These are phyloP conservation scores for Forbesichthys papilliferus DNA, from an alignment of 2,113 vertebrate species.

Conservation along the genomic window DNA sequence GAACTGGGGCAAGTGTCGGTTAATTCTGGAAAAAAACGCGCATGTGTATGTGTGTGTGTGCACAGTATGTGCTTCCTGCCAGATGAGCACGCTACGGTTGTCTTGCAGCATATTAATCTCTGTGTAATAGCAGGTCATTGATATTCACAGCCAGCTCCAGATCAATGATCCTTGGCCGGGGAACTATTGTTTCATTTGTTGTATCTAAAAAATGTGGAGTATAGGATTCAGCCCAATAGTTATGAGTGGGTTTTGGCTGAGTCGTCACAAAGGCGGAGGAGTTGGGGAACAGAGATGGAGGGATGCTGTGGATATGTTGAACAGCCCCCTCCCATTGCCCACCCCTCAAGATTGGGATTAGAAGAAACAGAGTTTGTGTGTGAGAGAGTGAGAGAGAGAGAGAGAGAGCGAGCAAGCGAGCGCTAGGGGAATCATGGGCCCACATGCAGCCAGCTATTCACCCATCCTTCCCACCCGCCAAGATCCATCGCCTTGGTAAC, in stretches of 20 bases:
- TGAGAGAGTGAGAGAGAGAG: conserved; percentile 7
- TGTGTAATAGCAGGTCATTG: conserved; percentile 63
- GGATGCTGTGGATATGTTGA: background rate
- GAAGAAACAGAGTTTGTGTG: background rate
- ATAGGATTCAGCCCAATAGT: conserved; percentile 55
- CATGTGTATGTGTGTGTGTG: background rate
- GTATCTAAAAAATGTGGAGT: conserved; percentile 55
- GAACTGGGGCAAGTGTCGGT: background rate
- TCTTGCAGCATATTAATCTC: conserved; percentile 53
- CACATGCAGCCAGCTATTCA: background rate
- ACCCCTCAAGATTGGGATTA: background rate
- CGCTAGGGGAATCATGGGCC: background rate
- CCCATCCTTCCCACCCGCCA: background rate
- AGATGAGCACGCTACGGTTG: conserved; percentile 20
- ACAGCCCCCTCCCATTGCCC: background rate
- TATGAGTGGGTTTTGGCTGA: conserved; percentile 53
- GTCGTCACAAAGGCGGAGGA: conserved; percentile 39
- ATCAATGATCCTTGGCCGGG: conserved; percentile 64
- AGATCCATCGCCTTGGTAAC: background rate
- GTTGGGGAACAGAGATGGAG: background rate
- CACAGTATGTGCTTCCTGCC: no score
- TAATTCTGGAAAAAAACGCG: no score
- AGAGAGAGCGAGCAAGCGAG: background rate
- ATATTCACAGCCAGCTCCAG: conserved; percentile 65
- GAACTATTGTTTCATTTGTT: conserved; percentile 65